Percentiles rank a stretch among this genome's conserved stretches.
phyloP scores from a whole-genome alignment of 2,113 vertebrate species.

The Shinisaurus crocodilurus region DNA sequence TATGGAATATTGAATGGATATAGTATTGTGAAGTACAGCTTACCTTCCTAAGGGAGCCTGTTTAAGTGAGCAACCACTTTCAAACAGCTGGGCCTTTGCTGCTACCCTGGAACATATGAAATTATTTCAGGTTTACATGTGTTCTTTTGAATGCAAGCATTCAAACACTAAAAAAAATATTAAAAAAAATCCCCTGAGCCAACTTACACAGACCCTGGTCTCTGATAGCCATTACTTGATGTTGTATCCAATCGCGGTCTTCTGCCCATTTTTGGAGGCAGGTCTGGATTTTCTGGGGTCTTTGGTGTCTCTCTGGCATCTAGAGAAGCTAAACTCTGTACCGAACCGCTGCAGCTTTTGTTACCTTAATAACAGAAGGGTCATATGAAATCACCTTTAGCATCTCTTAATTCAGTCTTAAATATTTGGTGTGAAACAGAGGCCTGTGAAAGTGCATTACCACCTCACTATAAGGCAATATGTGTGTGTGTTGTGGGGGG shows the following conservation, averaged over 20 bases:
- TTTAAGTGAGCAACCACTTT: slow-evolving; percentile 86
- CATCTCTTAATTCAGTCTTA: background rate
- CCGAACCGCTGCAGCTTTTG: slow-evolving; percentile 90
- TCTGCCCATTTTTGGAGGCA: slow-evolving; percentile 86
- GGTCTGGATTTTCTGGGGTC: slow-evolving; percentile 78
- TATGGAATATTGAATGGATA: background rate
- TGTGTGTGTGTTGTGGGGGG: background rate
- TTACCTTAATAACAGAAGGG: slow-evolving; percentile 80
- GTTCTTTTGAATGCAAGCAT: background rate
- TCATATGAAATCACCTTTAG: background rate
- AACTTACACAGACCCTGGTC: slow-evolving; percentile 93
- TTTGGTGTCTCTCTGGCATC: slow-evolving; percentile 84
- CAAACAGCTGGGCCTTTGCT: slow-evolving; percentile 85
- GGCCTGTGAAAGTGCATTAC: no score
- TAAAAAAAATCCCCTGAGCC: background rate
- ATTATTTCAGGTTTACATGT: slow-evolving; percentile 32
- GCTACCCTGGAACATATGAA: slow-evolving; percentile 84
- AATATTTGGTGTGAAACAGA: background rate
- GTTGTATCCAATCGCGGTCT: slow-evolving; percentile 79
- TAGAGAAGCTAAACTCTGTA: slow-evolving; percentile 91
- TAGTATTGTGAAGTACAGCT: slow-evolving; percentile 21
- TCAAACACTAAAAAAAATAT: background rate
- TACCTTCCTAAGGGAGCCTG: slow-evolving; percentile 84
- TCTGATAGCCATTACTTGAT: slow-evolving; percentile 90
- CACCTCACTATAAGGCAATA: background rate